Evolutionary conservation across 2,888 invertebrate genomes (phyloP).

Genomic region (Physocephala rufipes): DNA sequence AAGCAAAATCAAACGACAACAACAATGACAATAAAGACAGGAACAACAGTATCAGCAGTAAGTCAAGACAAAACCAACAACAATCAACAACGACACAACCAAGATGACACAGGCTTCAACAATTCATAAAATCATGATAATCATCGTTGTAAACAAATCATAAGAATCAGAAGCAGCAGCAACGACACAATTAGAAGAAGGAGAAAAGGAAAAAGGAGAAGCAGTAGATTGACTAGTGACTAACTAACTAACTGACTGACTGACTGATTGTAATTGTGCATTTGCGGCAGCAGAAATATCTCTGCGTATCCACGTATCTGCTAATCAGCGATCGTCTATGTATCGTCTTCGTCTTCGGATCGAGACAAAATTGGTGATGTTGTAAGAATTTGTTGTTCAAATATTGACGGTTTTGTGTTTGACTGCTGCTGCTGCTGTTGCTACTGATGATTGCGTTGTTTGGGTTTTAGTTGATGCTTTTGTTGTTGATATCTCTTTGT

Average conservation of each 20-base stretch:
- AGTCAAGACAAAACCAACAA: neutral
- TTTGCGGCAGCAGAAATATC: neutral
- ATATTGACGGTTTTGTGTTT: slow-evolving; percentile 55
- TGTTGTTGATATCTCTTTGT: slow-evolving; percentile 46
- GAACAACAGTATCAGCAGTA: too few species aligned
- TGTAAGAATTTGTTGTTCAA: slow-evolving; percentile 60
- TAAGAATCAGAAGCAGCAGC: slow-evolving; percentile 9
- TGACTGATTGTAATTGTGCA: neutral
- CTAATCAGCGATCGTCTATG: slow-evolving; percentile 1
- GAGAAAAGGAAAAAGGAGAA: too few species aligned
- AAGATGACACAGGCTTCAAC: slow-evolving; percentile 7
- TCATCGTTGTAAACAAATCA: slow-evolving; percentile 33
- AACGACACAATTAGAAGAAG: neutral
- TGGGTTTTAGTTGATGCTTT: slow-evolving; percentile 39
- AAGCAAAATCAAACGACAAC: neutral
- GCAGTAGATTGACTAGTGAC: too few species aligned
- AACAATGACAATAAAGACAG: slow-evolving; percentile 27
- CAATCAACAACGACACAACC: neutral
- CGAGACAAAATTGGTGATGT: neutral
- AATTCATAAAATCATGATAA: slow-evolving; percentile 29
- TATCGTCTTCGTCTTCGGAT: neutral
- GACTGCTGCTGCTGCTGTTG: slow-evolving; percentile 26
- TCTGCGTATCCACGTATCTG: neutral
- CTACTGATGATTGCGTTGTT: slow-evolving; percentile 40
- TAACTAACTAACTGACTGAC: too few species aligned